These are phyloP conservation scores for Chromoteleia sp. DNA, from an alignment of 2,888 invertebrate species.

Conservation along the genomic window DNA sequence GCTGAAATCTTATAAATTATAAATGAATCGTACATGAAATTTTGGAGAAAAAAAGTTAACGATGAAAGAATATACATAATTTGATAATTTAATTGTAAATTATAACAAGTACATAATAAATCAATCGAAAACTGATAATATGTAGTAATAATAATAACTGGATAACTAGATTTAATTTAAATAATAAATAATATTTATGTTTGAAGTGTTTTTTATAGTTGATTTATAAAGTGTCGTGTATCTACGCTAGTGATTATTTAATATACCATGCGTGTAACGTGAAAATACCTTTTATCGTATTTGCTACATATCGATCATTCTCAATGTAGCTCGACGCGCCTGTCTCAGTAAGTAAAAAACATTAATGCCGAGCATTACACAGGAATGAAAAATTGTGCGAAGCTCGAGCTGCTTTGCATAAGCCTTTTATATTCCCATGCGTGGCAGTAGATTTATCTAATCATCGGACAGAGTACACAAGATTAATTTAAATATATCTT, in stretches of 20 bases:
- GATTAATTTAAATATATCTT: conserved; percentile 40
- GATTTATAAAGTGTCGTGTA: too few species aligned
- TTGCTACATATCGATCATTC: conserved; percentile 41
- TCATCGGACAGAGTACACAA: conserved; percentile 28
- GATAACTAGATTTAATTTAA: too few species aligned
- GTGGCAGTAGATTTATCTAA: conserved; percentile 41
- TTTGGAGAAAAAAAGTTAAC: too few species aligned
- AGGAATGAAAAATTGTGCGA: conserved; percentile 48
- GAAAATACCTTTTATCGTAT: conserved; percentile 38
- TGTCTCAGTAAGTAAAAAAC: conserved; percentile 40
- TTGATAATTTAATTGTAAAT: too few species aligned
- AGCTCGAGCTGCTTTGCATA: conserved; percentile 42
- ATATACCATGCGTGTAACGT: conserved; percentile 4
- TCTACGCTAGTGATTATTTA: conserved; percentile 30
- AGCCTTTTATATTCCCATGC: conserved; percentile 43
- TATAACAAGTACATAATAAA: too few species aligned
- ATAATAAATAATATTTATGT: too few species aligned
- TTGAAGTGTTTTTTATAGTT: too few species aligned
- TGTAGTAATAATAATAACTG: too few species aligned
- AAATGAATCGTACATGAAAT: too few species aligned
- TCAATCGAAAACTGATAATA: too few species aligned
- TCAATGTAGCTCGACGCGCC: conserved; percentile 34
- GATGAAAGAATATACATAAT: too few species aligned
- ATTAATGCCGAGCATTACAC: conserved; percentile 40
- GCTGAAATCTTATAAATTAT: too few species aligned